phyloP scores from a whole-genome alignment of 2,797 vertebrate species.

The Megalops cyprinoides region DNA sequence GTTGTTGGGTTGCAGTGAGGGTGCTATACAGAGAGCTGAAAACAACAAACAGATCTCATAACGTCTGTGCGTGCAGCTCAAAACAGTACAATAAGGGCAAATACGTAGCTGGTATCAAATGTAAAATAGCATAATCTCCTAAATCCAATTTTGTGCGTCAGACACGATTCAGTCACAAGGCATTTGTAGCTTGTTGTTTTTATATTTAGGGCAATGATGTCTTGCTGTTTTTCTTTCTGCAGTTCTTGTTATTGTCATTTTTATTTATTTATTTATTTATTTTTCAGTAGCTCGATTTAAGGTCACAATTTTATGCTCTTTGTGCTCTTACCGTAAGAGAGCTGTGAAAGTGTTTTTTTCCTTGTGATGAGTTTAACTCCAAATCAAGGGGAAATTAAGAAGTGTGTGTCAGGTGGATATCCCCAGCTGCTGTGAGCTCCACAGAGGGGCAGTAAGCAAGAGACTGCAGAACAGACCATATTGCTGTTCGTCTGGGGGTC shows the following conservation, averaged over 20 bases:
- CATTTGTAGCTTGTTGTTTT: not conserved
- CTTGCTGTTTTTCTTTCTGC: not conserved
- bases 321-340: too few species aligned
- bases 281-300: too few species aligned
- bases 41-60: not conserved
- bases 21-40: not conserved
- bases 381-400: too few species aligned
- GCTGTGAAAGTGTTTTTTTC: too few species aligned
- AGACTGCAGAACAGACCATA: too few species aligned
- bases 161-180: not conserved
- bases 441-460: too few species aligned
- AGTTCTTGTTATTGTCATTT: not conserved
- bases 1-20: not conserved
- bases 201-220: not conserved
- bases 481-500: too few species aligned
- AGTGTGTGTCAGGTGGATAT: too few species aligned
- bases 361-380: too few species aligned
- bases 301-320: not conserved
- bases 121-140: not conserved
- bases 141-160: not conserved
- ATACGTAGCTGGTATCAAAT: not conserved
- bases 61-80: not conserved
- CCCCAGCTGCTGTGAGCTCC: too few species aligned
- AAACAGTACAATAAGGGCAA: not conserved
- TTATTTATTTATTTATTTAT: not conserved